These are phyloP conservation scores for Ctena decussata DNA, from an alignment of 2,888 invertebrate genomes.

Conservation along the genomic window DNA sequence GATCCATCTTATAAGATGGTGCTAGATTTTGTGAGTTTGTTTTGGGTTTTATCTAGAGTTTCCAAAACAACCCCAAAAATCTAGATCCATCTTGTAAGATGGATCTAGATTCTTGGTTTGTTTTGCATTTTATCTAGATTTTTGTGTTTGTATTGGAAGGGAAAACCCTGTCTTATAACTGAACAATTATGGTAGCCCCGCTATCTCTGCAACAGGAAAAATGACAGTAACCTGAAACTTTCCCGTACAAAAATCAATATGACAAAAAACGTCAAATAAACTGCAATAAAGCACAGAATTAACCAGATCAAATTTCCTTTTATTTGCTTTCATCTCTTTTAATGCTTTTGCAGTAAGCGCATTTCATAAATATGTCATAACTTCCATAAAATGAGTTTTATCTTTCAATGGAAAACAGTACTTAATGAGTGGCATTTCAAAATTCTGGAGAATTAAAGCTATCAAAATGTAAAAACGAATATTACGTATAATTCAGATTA, in stretches of 20 bases:
- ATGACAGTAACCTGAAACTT: neutral
- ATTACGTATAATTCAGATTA: neutral
- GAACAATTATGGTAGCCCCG: no score
- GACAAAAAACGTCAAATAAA: neutral
- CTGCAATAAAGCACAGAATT: conserved; percentile 10
- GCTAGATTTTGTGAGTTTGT: no score
- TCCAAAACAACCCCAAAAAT: no score
- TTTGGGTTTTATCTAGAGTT: no score
- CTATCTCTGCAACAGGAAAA: neutral
- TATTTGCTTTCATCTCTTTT: conserved; percentile 12
- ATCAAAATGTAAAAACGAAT: neutral
- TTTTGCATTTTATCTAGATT: no score
- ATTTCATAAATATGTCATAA: conserved; percentile 4
- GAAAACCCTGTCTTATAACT: no score
- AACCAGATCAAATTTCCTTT: conserved; percentile 4
- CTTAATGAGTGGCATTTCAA: neutral
- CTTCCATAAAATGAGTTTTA: neutral
- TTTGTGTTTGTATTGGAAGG: no score
- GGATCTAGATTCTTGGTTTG: no score
- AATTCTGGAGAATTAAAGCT: neutral
- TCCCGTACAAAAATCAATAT: neutral
- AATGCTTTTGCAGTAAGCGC: conserved; percentile 9
- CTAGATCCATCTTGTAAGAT: no score
- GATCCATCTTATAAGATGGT: no score
- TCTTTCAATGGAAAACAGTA: neutral